Conservation (phyloP, 2,888 invertebrate genomes). For the Cosmia trapezina region DNA sequence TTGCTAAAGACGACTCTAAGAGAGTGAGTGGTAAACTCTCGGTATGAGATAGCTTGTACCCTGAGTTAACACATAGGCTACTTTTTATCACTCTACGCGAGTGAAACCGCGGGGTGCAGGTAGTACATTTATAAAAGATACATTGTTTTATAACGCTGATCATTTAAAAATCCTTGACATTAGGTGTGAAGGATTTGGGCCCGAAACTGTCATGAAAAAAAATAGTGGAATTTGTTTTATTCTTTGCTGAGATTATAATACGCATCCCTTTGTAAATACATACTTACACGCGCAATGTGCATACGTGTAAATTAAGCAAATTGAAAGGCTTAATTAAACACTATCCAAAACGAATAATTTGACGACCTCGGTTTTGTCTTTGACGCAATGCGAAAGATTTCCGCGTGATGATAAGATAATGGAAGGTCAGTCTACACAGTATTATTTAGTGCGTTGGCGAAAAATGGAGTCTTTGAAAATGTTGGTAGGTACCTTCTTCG, state of each 20-base stretch:
- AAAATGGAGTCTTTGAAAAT: constrained; percentile 10
- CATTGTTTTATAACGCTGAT: neutral
- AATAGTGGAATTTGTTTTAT: neutral
- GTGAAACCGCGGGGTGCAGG: no score
- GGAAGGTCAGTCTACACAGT: constrained; percentile 54
- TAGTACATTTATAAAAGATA: no score
- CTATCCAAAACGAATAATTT: constrained; percentile 37
- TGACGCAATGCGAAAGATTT: constrained; percentile 63
- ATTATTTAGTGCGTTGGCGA: constrained; percentile 21
- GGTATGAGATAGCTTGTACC: no score
- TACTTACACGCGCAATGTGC: neutral
- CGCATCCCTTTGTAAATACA: constrained; percentile 9
- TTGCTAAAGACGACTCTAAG: no score
- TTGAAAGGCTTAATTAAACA: constrained; percentile 10
- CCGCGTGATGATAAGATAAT: constrained; percentile 62
- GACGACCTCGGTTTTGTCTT: constrained; percentile 49
- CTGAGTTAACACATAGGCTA: no score
- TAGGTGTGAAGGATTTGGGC: neutral
- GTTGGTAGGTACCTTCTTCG: no score
- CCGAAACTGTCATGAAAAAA: neutral
- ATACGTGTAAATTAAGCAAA: neutral
- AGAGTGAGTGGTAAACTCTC: no score
- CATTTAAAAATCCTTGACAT: neutral
- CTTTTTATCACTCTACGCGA: no score
- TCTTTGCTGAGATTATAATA: neutral